A percentile compares a stretch with the other conserved stretches of the same genome.
These are phyloP conservation scores for Steinernema scapterisci DNA, from an alignment of 2,888 invertebrate genomes.

Conservation along the genomic window DNA sequence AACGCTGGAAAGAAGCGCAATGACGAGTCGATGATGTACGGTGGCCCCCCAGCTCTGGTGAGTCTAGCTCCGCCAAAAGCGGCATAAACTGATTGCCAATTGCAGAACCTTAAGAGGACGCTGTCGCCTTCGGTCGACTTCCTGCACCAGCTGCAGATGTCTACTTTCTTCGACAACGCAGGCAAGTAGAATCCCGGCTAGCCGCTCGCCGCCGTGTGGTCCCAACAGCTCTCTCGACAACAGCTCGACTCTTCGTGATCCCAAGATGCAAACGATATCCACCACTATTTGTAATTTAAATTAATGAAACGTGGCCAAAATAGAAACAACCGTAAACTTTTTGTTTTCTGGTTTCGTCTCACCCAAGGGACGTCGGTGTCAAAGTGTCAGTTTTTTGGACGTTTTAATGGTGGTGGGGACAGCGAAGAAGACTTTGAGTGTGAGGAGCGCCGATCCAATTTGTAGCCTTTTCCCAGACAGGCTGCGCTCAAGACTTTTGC, in stretches of 20 bases:
- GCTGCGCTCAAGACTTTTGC: no score
- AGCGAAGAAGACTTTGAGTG: no score
- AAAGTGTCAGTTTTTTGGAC: not conserved
- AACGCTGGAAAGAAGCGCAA: conserved; percentile 10
- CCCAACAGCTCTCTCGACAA: not conserved
- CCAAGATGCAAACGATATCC: not conserved
- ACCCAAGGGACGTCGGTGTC: not conserved
- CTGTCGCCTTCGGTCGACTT: conserved; percentile 23
- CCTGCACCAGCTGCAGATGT: conserved; percentile 25
- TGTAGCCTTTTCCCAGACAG: no score
- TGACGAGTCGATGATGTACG: not conserved
- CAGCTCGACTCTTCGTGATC: not conserved
- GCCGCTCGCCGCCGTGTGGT: not conserved
- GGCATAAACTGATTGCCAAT: not conserved
- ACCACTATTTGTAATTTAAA: conserved; percentile 29
- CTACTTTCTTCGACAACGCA: conserved; percentile 22
- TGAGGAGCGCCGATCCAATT: no score
- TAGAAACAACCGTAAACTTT: not conserved
- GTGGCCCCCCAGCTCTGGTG: not conserved
- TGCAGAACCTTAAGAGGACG: conserved; percentile 18
- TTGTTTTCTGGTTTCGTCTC: not conserved
- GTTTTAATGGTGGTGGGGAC: no score
- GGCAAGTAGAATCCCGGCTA: not conserved
- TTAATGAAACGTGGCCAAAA: conserved; percentile 28
- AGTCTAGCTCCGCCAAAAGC: not conserved